These are phyloP conservation scores for Chloromyia formosa DNA, from an alignment of 2,888 invertebrate species.

Conservation along the genomic window DNA sequence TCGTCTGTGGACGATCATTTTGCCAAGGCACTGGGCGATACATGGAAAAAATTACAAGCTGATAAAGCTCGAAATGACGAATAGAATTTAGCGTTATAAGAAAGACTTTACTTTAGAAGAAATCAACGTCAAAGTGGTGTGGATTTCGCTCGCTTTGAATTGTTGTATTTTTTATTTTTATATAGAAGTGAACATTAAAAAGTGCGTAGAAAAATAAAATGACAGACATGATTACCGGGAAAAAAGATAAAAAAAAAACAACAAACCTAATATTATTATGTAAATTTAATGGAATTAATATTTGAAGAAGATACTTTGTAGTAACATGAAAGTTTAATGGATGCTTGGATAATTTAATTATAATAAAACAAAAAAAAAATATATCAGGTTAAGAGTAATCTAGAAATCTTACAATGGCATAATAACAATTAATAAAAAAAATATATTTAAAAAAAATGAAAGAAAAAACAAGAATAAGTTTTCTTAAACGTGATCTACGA, in stretches of 20 bases:
- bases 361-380: neutral
- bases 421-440: neutral
- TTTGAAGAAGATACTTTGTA: slow-evolving; percentile 8
- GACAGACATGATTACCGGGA: slow-evolving; percentile 24
- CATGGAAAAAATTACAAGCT: slow-evolving; percentile 79
- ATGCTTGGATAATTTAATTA: slow-evolving; percentile 13
- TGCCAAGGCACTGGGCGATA: slow-evolving; percentile 87
- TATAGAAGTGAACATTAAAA: neutral
- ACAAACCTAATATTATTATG: slow-evolving; percentile 1
- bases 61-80: slow-evolving; percentile 62
- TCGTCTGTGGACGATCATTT: slow-evolving; percentile 89
- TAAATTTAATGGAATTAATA: neutral
- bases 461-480: neutral
- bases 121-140: neutral
- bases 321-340: slow-evolving; percentile 6
- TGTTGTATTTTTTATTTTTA: slow-evolving; percentile 34
- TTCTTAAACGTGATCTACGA: slow-evolving; percentile 14
- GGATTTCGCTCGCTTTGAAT: neutral
- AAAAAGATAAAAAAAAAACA: neutral
- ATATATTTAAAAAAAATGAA: neutral
- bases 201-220: neutral
- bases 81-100: slow-evolving; percentile 30
- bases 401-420: neutral
- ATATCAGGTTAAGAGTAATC: neutral
- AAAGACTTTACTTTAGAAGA: neutral